These are phyloP conservation scores for Rapana venosa DNA, from an alignment of 2,888 invertebrate species.

Conservation along the genomic window DNA sequence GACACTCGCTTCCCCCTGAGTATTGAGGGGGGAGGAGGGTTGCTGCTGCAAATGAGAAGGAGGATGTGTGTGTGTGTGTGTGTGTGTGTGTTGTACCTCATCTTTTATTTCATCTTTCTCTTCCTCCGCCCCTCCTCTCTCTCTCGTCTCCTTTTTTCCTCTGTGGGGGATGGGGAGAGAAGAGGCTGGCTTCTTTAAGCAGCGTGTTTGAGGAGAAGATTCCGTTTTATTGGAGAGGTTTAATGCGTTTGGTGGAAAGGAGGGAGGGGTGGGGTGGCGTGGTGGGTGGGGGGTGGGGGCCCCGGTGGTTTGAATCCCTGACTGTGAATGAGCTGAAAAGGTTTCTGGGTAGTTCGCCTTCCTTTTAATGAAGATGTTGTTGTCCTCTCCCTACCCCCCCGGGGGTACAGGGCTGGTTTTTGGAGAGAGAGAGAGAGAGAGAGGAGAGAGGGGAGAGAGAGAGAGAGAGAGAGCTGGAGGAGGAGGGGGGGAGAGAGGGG, in stretches of 20 bases:
- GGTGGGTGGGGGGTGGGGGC: too few relatives aligned
- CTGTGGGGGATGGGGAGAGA: too few relatives aligned
- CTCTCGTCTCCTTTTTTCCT: neutral
- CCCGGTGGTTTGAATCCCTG: neutral
- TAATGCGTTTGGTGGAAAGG: neutral
- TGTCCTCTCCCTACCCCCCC: neutral
- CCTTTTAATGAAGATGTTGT: neutral
- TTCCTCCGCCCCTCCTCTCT: neutral
- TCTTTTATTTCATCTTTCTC: neutral
- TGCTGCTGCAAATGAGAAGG: too few relatives aligned
- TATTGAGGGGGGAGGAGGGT: too few relatives aligned
- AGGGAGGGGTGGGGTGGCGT: too few relatives aligned
- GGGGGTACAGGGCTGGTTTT: neutral
- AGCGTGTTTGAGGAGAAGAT: conserved; percentile 15
- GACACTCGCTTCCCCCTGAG: neutral
- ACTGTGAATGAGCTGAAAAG: conserved; percentile 14
- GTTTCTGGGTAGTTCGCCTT: neutral
- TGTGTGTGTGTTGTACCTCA: neutral
- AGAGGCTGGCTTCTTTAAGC: neutral
- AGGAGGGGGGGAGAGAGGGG: neutral
- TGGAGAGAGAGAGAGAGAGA: neutral
- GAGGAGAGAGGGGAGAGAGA: too few relatives aligned
- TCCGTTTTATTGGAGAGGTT: conserved; percentile 16
- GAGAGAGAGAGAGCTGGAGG: too few relatives aligned
- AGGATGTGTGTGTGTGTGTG: too few relatives aligned